Evolutionary conservation across 2,888 invertebrate species (phyloP).

Genomic region (Hydraecia micacea): DNA sequence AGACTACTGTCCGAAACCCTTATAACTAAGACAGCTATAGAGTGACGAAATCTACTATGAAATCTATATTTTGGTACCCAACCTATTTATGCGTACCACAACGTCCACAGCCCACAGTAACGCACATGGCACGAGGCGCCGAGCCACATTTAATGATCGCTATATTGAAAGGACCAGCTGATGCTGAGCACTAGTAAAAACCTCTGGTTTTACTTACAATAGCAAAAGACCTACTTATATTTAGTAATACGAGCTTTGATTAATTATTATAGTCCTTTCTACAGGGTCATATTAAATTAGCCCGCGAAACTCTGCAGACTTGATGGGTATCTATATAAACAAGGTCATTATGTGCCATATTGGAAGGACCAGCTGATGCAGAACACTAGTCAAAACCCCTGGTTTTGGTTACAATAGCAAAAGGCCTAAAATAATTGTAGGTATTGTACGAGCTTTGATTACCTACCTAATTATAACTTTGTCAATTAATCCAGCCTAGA

Average conservation of each 20-base stretch:
- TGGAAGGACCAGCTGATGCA: conserved; percentile 69
- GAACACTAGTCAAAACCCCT: conserved; percentile 20
- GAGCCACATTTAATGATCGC: conserved; percentile 50
- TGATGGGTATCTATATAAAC: too few species aligned
- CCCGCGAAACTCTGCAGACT: too few species aligned
- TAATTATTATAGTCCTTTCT: not conserved
- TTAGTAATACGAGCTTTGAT: not conserved
- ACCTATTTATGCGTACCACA: conserved; percentile 30
- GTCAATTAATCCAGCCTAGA: not conserved
- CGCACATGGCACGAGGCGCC: conserved; percentile 34
- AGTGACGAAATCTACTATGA: not conserved
- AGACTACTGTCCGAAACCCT: not conserved
- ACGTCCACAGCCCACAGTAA: conserved; percentile 22
- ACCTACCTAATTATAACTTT: not conserved
- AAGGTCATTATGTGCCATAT: conserved; percentile 52
- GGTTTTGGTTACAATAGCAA: conserved; percentile 2
- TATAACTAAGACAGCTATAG: not conserved
- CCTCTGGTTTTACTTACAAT: conserved; percentile 18
- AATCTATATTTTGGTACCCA: conserved; percentile 8
- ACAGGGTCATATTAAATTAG: too few species aligned
- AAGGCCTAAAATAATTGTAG: not conserved
- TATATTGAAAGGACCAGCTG: conserved; percentile 72
- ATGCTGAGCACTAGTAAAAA: conserved; percentile 51
- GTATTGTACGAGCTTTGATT: not conserved
- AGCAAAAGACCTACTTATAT: not conserved